These are phyloP conservation scores for Octomys mimax DNA, from an alignment of 2,797 vertebrate species.

Conservation along the genomic window DNA sequence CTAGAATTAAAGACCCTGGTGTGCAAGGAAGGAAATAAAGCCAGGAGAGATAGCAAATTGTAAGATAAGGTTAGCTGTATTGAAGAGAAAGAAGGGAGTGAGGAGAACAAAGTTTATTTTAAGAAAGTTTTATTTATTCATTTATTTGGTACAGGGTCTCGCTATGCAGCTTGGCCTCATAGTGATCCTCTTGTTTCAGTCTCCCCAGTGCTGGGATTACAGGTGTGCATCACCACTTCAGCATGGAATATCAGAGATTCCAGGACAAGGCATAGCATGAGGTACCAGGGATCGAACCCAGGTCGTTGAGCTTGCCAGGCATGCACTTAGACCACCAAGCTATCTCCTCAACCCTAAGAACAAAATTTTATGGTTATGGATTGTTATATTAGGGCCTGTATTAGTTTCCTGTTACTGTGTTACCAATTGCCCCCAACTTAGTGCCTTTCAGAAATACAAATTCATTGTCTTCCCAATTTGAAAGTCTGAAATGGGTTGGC, in stretches of 20 bases:
- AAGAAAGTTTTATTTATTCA: too few species aligned
- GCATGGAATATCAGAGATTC: too few species aligned
- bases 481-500: neutral
- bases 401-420: neutral
- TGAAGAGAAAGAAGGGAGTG: neutral
- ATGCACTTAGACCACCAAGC: too few species aligned
- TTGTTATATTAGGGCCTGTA: neutral
- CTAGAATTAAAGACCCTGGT: neutral
- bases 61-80: neutral
- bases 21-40: neutral
- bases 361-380: neutral
- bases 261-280: too few species aligned
- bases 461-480: neutral
- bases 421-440: neutral
- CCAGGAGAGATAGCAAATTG: neutral
- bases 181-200: too few species aligned
- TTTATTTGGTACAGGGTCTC: too few species aligned
- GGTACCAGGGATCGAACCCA: too few species aligned
- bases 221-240: too few species aligned
- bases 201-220: too few species aligned
- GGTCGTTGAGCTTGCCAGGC: too few species aligned
- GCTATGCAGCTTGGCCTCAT: too few species aligned
- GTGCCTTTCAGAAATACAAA: neutral
- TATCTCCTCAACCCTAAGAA: too few species aligned
- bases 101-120: neutral